phyloP scores from a whole-genome alignment of 1,140 invertebrate genomes.

The Drosophila grimshawi region DNA sequence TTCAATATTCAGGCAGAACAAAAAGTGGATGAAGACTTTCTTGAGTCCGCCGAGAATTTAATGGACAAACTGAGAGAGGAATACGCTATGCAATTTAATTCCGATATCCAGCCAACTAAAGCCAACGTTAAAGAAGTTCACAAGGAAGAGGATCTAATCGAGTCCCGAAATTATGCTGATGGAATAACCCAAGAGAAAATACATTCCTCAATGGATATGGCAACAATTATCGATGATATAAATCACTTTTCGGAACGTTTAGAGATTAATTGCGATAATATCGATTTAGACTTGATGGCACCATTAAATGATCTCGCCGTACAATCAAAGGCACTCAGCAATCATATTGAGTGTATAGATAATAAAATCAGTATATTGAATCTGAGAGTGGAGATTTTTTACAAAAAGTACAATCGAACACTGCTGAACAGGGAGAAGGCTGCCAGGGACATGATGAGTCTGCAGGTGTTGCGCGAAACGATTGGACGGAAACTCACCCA shows the following conservation, averaged over 20 bases:
- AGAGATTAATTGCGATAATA: constrained; percentile 15
- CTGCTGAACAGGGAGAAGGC: constrained; percentile 23
- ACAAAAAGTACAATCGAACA: constrained; percentile 17
- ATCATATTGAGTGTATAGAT: constrained; percentile 9
- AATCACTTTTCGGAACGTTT: constrained; percentile 35
- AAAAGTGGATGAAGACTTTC: no score
- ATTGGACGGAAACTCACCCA: constrained; percentile 38
- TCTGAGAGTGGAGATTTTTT: constrained; percentile 22
- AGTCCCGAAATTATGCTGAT: background rate
- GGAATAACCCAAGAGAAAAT: background rate
- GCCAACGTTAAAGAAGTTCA: background rate
- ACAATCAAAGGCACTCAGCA: background rate
- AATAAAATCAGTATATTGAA: constrained; percentile 11
- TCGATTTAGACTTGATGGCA: constrained; percentile 26
- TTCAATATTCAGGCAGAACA: background rate
- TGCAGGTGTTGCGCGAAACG: constrained; percentile 30
- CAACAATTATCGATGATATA: constrained; percentile 33
- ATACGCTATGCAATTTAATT: background rate
- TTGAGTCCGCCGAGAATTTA: background rate
- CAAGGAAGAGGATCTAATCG: background rate
- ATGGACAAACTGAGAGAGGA: background rate
- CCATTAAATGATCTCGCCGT: constrained; percentile 9
- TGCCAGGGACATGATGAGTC: constrained; percentile 25
- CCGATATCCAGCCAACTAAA: background rate
- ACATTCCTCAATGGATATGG: background rate